These are phyloP conservation scores for Phortica variegata DNA, from an alignment of 1,140 invertebrate species.

Conservation along the genomic window DNA sequence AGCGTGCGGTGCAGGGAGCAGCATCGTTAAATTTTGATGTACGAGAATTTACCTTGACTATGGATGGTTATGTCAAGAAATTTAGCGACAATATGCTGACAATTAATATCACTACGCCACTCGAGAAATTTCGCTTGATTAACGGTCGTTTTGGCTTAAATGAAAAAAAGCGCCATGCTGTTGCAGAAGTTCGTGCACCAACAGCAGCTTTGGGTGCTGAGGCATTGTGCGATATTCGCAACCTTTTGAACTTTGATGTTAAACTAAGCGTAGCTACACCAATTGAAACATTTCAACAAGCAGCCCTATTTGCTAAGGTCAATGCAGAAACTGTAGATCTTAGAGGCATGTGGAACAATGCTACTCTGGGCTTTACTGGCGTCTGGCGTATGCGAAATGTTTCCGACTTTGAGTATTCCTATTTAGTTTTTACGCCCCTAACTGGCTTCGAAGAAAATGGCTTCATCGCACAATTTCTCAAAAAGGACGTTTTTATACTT, in stretches of 20 bases:
- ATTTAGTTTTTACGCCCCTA: conserved; percentile 73
- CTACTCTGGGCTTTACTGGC: conserved; percentile 72
- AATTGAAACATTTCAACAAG: conserved; percentile 66
- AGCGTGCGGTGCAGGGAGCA: conserved; percentile 65
- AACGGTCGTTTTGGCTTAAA: conserved; percentile 70
- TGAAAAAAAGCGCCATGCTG: conserved; percentile 67
- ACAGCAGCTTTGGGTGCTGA: conserved; percentile 69
- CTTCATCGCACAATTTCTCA: conserved; percentile 66
- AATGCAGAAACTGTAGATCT: conserved; percentile 63
- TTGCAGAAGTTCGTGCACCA: conserved; percentile 69
- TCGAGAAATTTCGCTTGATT: conserved; percentile 65
- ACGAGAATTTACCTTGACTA: conserved; percentile 64
- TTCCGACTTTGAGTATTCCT: conserved; percentile 74
- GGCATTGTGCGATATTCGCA: conserved; percentile 61
- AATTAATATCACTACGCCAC: conserved; percentile 72
- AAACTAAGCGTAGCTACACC: conserved; percentile 72
- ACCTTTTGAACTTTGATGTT: conserved; percentile 68
- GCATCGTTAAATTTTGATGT: conserved; percentile 70
- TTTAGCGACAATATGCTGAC: conserved; percentile 67
- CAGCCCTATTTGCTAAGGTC: conserved; percentile 56
- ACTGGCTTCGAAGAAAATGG: conserved; percentile 74
- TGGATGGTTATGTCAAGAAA: conserved; percentile 66
- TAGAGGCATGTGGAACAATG: conserved; percentile 70
- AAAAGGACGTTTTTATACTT: conserved; percentile 65
- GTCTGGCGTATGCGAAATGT: conserved; percentile 71